Conservation (phyloP, 1,140 invertebrate genomes). For the Patella vulgata region DNA sequence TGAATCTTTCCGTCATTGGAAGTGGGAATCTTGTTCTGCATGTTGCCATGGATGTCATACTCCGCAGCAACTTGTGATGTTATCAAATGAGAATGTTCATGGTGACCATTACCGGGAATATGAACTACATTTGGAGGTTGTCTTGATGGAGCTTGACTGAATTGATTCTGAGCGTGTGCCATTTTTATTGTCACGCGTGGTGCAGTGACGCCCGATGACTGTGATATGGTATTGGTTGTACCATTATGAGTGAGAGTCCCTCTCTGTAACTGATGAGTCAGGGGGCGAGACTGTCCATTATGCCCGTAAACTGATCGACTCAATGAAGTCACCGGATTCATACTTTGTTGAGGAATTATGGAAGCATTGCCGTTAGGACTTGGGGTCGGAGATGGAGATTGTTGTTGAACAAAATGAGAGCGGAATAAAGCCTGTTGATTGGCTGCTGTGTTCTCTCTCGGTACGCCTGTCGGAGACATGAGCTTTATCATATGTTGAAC, state of each 20-base stretch:
- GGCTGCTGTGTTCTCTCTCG: constrained; percentile 7
- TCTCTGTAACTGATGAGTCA: constrained; percentile 11
- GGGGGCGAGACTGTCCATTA: background rate
- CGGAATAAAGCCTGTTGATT: constrained; percentile 7
- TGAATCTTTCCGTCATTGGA: background rate
- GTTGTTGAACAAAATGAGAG: constrained; percentile 8
- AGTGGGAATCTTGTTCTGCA: background rate
- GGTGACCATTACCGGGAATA: constrained; percentile 2
- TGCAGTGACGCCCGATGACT: no score
- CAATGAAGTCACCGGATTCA: background rate
- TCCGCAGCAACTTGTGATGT: background rate
- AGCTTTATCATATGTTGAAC: constrained; percentile 87
- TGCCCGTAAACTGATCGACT: constrained; percentile 1
- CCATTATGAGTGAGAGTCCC: constrained; percentile 11
- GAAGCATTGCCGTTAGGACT: no score
- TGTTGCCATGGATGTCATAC: constrained; percentile 8
- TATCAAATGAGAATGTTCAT: constrained; percentile 9
- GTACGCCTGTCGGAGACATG: constrained; percentile 71
- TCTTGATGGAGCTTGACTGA: background rate
- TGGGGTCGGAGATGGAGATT: constrained; percentile 7
- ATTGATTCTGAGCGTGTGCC: constrained; percentile 23
- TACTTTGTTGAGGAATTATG: background rate
- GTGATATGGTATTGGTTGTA: background rate
- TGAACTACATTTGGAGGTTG: background rate
- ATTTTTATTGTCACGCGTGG: constrained; percentile 30